phyloP scores from a whole-genome alignment of 2,797 vertebrate species.

The Crossoptilon crossoptilon region DNA sequence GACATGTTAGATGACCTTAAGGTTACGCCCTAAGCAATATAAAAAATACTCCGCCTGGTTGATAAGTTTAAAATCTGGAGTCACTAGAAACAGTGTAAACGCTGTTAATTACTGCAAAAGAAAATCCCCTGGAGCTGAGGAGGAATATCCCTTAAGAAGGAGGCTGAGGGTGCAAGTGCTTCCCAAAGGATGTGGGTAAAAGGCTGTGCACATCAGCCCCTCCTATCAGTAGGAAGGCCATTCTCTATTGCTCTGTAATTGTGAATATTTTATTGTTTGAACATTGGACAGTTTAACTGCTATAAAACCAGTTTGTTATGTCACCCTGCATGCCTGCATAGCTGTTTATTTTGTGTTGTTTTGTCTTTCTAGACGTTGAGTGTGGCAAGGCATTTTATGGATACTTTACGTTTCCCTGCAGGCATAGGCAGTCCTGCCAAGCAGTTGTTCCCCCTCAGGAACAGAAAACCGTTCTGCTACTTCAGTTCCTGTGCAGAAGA shows the following conservation, averaged over 20 bases:
- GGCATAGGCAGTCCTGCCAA: constrained; percentile 4
- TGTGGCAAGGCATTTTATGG: constrained; percentile 3
- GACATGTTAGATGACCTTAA: not conserved
- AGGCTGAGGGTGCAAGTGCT: not conserved
- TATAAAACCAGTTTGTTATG: not conserved
- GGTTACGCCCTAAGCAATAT: not conserved
- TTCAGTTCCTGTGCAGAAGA: not conserved
- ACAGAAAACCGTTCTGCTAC: not conserved
- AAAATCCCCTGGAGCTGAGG: not conserved
- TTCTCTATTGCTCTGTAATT: constrained; percentile 25
- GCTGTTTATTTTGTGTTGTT: not conserved
- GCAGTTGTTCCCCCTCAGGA: not conserved
- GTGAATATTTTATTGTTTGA: constrained; percentile 57
- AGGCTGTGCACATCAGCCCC: constrained; percentile 9
- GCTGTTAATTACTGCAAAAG: not conserved
- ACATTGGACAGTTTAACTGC: constrained; percentile 47
- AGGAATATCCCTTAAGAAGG: not conserved
- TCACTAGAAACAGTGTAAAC: not conserved
- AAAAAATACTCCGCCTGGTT: not conserved
- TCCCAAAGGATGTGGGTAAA: not conserved
- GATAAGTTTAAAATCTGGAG: not conserved
- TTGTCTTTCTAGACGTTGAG: not conserved
- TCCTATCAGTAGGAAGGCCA: constrained; percentile 23
- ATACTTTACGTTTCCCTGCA: not conserved
- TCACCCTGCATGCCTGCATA: not conserved